Base-by-base conservation (phyloP, 1,140 invertebrate genomes). In the Leptopilina clavipes region DNA sequence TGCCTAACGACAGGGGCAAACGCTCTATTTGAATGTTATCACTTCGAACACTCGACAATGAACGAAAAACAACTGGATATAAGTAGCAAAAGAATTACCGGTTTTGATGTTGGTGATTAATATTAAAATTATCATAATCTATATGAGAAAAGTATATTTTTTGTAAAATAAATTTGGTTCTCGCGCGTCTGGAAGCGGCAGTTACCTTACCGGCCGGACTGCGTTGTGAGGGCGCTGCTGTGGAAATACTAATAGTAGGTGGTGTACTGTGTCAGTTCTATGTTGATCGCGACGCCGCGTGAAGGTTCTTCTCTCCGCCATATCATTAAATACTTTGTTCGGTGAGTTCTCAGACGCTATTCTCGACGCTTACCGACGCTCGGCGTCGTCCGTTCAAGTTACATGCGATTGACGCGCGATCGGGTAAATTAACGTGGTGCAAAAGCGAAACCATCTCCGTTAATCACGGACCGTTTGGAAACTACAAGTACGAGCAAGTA, bases 291-390 rank as follows among this genome's bases (percentile, higher is more conserved):
- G 84, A 84, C 81, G 82, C 81, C 84, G 83, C 79, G 81, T 82
- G 81, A 74, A 82, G 79, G 79, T 83, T 77, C 80, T 81, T 70
- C 77, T 74, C 74, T 82, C 83, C 86, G 86, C 88, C 88, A 89
- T 89, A 85, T 81, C 85, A 82, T 86, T 88, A 79, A 85, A 79
- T 82, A 84, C 79, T 82, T 85, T 80, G 78, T 87, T 82, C 83
- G 82, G 76, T 75, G 45, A 80, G n/a, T 83, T 75, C 82, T 74
- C 76, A 79, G 84, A 86, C 86, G 83, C 84, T 77, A 81, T 40
- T 37, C 25, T 65, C 70, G 84, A 86, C 83, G 85, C 82, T 89
- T 89, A 89, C 88, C 88, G 87, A 89, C 88, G 88, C 87, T 89
- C 88, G 87, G 87, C 88, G 88, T 89, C 84, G 75, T 79, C 76